These are phyloP conservation scores for Grammomys surdaster DNA, from an alignment of 2,113 vertebrate genomes.

Conservation along the genomic window DNA sequence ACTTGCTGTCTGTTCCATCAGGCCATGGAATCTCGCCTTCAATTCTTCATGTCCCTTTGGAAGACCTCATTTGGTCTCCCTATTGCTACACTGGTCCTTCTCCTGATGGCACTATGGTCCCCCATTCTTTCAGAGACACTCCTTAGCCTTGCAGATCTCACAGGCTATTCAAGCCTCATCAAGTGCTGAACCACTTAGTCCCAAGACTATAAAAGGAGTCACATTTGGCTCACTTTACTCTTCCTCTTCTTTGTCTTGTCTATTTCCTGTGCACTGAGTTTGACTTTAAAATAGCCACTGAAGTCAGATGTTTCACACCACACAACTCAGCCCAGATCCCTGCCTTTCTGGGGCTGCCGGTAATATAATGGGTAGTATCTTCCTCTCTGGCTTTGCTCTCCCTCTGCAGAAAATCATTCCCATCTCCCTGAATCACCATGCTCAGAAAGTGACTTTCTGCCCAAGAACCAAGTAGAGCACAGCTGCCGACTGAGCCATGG, in stretches of 20 bases:
- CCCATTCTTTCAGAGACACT: not conserved
- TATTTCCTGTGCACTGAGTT: not conserved
- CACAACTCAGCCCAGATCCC: accelerated
- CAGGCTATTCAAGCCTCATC: not conserved
- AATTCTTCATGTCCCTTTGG: accelerated
- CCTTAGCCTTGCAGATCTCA: accelerated
- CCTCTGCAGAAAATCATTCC: not conserved
- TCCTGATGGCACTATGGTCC: not conserved
- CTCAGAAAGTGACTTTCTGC: not conserved
- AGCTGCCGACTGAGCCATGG: accelerated
- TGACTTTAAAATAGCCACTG: not conserved
- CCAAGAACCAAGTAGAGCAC: too few relatives aligned
- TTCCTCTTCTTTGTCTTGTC: not conserved
- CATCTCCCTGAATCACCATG: not conserved
- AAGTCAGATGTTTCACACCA: not conserved
- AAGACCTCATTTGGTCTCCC: not conserved
- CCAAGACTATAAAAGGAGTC: not conserved
- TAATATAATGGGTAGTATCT: accelerated
- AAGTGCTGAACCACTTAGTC: not conserved
- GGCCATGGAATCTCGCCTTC: not conserved
- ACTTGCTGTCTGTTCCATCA: accelerated
- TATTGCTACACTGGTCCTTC: not conserved
- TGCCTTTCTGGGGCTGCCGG: accelerated
- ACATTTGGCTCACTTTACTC: not conserved
- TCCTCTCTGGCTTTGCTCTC: not conserved